Evolutionary conservation across 2,888 invertebrate genomes (phyloP).

Genomic region (Xanthia icteritia): DNA sequence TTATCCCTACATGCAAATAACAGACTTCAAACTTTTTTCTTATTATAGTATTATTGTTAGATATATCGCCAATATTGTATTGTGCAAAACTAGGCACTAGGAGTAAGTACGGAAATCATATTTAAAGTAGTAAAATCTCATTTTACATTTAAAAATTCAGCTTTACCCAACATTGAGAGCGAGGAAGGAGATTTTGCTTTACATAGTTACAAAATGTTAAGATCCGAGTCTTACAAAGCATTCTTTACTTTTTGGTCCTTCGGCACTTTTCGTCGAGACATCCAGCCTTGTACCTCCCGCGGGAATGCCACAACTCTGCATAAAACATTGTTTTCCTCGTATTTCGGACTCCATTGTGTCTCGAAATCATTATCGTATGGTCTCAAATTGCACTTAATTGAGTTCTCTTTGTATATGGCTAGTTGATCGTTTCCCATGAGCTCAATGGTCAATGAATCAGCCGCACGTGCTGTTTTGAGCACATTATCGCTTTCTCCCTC

Average conservation of each 20-base stretch:
- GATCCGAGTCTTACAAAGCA: constrained; percentile 2
- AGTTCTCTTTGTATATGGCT: constrained; percentile 40
- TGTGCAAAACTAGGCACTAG: background rate
- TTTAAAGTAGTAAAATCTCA: background rate
- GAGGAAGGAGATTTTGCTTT: background rate
- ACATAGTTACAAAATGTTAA: constrained; percentile 3
- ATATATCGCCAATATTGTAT: background rate
- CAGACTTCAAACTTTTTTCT: no score
- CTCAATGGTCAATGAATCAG: constrained; percentile 62
- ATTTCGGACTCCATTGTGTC: constrained; percentile 24
- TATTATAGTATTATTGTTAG: background rate
- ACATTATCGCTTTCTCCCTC: constrained; percentile 70
- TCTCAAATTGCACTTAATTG: constrained; percentile 48
- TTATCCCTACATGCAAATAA: no score
- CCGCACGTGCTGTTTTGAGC: constrained; percentile 67
- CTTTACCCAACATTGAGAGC: background rate
- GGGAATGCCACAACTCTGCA: background rate
- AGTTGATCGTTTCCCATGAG: constrained; percentile 46
- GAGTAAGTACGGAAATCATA: background rate
- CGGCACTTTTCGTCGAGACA: background rate
- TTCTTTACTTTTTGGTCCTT: constrained; percentile 20
- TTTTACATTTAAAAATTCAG: background rate
- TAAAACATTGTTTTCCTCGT: constrained; percentile 9
- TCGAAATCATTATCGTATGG: constrained; percentile 28
- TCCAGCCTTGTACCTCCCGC: background rate